Evolutionary conservation across 2,113 vertebrate species (phyloP).

Genomic region (Dipodomys merriami): DNA sequence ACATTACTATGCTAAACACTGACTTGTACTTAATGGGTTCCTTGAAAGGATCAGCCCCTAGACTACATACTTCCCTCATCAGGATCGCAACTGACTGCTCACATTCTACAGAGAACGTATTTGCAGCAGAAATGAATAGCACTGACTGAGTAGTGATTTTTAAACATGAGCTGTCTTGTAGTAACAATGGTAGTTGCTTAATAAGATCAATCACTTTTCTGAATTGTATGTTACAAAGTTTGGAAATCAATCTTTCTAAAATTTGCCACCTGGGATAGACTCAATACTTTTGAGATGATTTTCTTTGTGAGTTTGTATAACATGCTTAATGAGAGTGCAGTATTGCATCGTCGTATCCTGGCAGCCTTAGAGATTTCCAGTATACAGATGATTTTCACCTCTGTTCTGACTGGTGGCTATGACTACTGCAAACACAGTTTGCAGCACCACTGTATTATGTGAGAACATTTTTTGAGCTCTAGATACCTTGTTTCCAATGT

Average conservation of each 20-base stretch:
- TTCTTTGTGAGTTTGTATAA: constrained; percentile 57
- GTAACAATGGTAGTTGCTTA: constrained; percentile 21
- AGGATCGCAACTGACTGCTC: constrained; percentile 2
- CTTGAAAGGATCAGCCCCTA: background rate
- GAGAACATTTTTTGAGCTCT: background rate
- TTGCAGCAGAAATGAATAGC: background rate
- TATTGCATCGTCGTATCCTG: background rate
- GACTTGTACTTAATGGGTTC: constrained; percentile 12
- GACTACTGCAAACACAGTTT: constrained; percentile 16
- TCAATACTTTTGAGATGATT: constrained; percentile 59
- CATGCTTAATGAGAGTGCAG: constrained; percentile 14
- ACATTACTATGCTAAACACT: background rate
- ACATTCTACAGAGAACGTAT: background rate
- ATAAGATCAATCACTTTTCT: constrained; percentile 66
- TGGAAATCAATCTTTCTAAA: constrained; percentile 61
- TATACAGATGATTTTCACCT: background rate
- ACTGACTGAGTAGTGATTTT: background rate
- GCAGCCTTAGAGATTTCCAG: constrained; percentile 56
- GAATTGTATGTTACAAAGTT: constrained; percentile 56
- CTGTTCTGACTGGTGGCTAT: background rate
- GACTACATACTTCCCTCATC: constrained; percentile 12
- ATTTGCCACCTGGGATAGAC: constrained; percentile 60
- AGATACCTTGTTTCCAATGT: background rate
- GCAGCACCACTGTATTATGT: background rate
- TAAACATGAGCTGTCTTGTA: constrained; percentile 40